These are phyloP conservation scores for Mormyrus proboscirostris DNA, from an alignment of 2,797 vertebrate species.

Conservation along the genomic window DNA sequence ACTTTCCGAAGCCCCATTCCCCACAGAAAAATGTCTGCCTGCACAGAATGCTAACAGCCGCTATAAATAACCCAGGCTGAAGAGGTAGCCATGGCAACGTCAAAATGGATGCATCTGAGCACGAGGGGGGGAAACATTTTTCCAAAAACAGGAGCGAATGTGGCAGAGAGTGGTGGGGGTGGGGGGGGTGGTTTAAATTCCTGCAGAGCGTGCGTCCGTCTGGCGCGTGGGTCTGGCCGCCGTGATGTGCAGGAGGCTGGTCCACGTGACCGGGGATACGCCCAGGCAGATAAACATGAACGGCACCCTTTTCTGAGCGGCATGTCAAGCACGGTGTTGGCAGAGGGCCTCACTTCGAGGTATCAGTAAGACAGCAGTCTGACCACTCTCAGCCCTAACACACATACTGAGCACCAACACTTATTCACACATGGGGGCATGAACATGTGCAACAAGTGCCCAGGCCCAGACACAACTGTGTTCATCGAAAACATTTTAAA, in stretches of 20 bases:
- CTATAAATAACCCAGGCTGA: conserved; percentile 67
- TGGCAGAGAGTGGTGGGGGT: conserved; percentile 12
- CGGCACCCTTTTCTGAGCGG: background rate
- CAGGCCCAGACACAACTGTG: background rate
- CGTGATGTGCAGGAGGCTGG: background rate
- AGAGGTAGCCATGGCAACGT: conserved; percentile 66
- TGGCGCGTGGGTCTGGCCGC: background rate
- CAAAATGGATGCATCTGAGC: conserved; percentile 59
- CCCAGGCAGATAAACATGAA: background rate
- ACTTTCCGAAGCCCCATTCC: background rate
- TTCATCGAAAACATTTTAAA: background rate
- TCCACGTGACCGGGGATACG: background rate
- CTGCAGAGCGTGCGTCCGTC: conserved; percentile 3
- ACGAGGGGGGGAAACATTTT: conserved; percentile 39
- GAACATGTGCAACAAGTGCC: background rate
- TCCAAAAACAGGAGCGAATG: conserved; percentile 41
- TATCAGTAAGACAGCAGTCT: background rate
- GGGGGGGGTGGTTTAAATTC: background rate
- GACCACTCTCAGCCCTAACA: too few species aligned
- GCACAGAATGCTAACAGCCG: conserved; percentile 43
- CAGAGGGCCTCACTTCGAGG: background rate
- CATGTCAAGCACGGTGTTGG: background rate
- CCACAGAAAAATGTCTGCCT: conserved; percentile 29
- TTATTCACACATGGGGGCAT: background rate
- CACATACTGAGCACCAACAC: background rate